Evolutionary conservation across 2,797 vertebrate species (phyloP), one percentile per base, ranked within the genome.

Genomic region (Valencia hispanica): DNA sequence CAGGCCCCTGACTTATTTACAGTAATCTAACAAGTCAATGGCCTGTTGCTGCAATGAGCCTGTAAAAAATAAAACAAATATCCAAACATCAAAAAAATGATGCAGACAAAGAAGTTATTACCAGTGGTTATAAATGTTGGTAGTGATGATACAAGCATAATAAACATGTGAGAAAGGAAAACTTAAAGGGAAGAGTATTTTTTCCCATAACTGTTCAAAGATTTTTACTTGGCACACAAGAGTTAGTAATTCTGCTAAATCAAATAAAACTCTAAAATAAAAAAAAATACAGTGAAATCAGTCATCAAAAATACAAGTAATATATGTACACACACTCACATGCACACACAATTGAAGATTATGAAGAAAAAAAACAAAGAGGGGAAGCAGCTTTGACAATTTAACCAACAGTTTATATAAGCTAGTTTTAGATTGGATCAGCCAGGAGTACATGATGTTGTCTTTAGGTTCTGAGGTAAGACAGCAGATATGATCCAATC

Each of bases 111-210:
- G 82, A 91, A 89, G 86, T 32, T 66, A 88, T 87, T 69, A 90
- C 89, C 89, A 95, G 94, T 95, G 93, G 94, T 94, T 94, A 93
- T 92, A 92, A 90, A 92, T 85, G 81, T 83, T 86, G 79, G 79
- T 83, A 86, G 79, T 89, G 81, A 84, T 82, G 81, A 88, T 79
- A 88, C 59, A 86, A 80, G 81, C 70, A 77, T 79, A 83, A 87
- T 63, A 88, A 87, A 88, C 15, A 73, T 68, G 75, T 79, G 77
- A 57, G 69, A 22, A 75, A 25, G 69, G 36, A 36, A 57, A 77
- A 47, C 45, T 53, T 45, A 63, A 72, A 32, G 9, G 43, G 18
- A n/a, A 34, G 68, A 55, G 8, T 18, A n/a, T 47, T 34, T 25
- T 63, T 17, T 48, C 57, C 43, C 41, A 43, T 0, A 83, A 84